Conservation (phyloP, 2,797 vertebrate genomes). For the Enteromius anoplus region DNA sequence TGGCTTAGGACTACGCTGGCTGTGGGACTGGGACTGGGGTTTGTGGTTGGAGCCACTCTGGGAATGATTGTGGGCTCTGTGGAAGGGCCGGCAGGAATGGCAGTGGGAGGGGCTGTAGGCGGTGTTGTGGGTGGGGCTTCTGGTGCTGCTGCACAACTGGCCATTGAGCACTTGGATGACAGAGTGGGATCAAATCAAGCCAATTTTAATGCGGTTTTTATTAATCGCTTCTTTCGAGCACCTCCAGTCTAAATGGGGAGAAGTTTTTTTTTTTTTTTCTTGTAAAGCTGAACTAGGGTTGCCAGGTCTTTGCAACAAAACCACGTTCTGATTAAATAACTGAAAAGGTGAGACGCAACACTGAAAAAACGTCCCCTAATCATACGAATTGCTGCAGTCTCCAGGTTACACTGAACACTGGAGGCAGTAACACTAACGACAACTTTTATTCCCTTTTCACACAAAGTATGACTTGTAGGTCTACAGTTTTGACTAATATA, state of each 20-base stretch:
- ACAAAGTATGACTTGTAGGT: too few relatives aligned
- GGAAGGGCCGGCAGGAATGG: slow-evolving; percentile 74
- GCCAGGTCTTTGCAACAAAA: neutral
- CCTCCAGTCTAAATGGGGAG: slow-evolving; percentile 50
- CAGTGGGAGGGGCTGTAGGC: slow-evolving; percentile 63
- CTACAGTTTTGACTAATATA: too few relatives aligned
- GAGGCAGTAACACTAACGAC: too few relatives aligned
- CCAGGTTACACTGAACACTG: too few relatives aligned
- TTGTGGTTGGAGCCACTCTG: slow-evolving; percentile 70
- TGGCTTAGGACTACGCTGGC: slow-evolving; percentile 75
- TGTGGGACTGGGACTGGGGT: slow-evolving; percentile 69
- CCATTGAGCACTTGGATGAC: slow-evolving; percentile 74
- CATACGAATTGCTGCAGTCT: too few relatives aligned
- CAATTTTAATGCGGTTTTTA: slow-evolving; percentile 78
- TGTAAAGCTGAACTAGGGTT: neutral
- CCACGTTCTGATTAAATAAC: neutral
- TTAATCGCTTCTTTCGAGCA: slow-evolving; percentile 75
- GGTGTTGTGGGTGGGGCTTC: slow-evolving; percentile 73
- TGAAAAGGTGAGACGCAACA: neutral
- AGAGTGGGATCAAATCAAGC: slow-evolving; percentile 68
- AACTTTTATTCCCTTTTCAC: too few relatives aligned
- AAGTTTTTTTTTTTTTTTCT: neutral
- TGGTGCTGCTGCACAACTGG: slow-evolving; percentile 76
- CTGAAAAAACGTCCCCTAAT: too few relatives aligned
- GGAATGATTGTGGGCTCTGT: slow-evolving; percentile 73